These are phyloP conservation scores for Apis cerana DNA, from an alignment of 1,140 invertebrate genomes.

Conservation along the genomic window DNA sequence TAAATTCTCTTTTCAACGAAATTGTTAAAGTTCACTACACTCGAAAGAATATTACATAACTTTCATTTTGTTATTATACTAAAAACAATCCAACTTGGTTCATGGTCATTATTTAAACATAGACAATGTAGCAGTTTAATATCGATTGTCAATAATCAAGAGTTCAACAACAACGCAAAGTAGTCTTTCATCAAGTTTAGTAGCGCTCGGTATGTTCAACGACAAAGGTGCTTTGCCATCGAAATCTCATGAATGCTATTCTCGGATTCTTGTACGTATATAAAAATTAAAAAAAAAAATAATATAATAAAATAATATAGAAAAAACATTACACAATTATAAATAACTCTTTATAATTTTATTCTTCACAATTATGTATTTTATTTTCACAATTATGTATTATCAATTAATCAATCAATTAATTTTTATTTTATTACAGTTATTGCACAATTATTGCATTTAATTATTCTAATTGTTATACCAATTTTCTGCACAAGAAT, in stretches of 20 bases:
- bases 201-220: constrained; percentile 68
- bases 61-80: neutral
- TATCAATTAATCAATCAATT: too few relatives aligned
- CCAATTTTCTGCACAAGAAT: neutral
- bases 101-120: constrained; percentile 62
- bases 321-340: too few relatives aligned
- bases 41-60: neutral
- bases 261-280: constrained; percentile 74
- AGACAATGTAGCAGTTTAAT: constrained; percentile 48
- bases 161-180: constrained; percentile 69
- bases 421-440: too few relatives aligned
- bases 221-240: constrained; percentile 52
- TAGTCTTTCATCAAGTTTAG: constrained; percentile 61
- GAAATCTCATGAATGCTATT: constrained; percentile 60
- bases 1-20: neutral
- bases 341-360: neutral
- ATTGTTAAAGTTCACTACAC: constrained; percentile 3
- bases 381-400: neutral
- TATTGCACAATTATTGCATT: too few relatives aligned
- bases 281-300: too few relatives aligned
- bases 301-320: too few relatives aligned
- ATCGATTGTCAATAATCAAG: constrained; percentile 80
- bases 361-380: neutral
- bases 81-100: constrained; percentile 66
- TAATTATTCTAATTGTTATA: too few relatives aligned